These are phyloP conservation scores for Ascidia mentula DNA, from an alignment of 23 tunicate species.

Conservation along the genomic window DNA sequence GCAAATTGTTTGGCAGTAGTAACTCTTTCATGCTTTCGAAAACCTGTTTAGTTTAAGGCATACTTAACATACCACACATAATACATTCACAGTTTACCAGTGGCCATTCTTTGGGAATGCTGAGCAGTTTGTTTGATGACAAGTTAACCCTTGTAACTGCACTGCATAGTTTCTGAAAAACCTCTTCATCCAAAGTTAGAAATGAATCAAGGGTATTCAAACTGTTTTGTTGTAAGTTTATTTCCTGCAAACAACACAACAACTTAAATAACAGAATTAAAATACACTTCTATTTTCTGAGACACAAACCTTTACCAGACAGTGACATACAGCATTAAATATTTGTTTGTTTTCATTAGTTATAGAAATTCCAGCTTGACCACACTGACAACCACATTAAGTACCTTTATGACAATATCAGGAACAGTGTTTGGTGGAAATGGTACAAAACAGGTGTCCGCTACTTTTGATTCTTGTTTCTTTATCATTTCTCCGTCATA, in stretches of 20 bases:
- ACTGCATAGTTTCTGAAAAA: background rate
- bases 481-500: conserved; percentile 39
- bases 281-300: background rate
- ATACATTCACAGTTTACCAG: too few species aligned
- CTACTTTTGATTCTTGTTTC: too few species aligned
- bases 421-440: conserved; percentile 21
- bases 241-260: conserved; percentile 9
- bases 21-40: conserved; percentile 27
- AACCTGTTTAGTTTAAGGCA: too few species aligned
- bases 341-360: too few species aligned
- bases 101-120: conserved; percentile 11
- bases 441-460: conserved; percentile 18
- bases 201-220: conserved; percentile 17
- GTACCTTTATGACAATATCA: background rate
- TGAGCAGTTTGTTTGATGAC: conserved; percentile 10
- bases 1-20: conserved; percentile 28
- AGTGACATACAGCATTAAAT: too few species aligned
- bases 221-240: conserved; percentile 19
- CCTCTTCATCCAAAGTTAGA: background rate
- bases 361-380: too few species aligned
- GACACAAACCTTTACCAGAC: too few species aligned
- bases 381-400: too few species aligned
- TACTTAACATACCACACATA: too few species aligned
- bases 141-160: conserved; percentile 10
- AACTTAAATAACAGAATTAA: background rate